phyloP scores from a whole-genome alignment of 2,888 invertebrate genomes.

The Junonia oenone region DNA sequence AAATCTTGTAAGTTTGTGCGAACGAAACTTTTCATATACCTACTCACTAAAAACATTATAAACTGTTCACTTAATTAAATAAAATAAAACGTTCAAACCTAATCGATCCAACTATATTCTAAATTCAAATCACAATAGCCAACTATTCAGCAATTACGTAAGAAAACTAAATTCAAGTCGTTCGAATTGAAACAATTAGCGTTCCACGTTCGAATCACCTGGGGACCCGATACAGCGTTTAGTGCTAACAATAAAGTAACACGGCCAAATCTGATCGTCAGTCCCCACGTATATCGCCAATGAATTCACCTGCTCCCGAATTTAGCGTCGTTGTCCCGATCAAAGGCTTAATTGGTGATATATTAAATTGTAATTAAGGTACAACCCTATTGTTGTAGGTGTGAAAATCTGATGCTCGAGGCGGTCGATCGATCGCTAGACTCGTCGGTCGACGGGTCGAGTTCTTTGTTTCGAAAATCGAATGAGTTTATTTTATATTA shows the following conservation, averaged over 20 bases:
- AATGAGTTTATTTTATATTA: neutral
- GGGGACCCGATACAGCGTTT: slow-evolving; percentile 39
- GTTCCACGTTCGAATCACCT: slow-evolving; percentile 42
- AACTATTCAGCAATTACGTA: slow-evolving; percentile 19
- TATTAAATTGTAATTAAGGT: slow-evolving; percentile 77
- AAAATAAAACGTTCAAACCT: neutral
- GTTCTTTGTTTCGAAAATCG: slow-evolving; percentile 2
- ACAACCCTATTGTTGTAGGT: slow-evolving; percentile 57
- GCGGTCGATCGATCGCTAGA: slow-evolving; percentile 42
- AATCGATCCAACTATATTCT: slow-evolving; percentile 7
- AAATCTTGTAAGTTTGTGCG: neutral
- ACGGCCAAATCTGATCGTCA: slow-evolving; percentile 33
- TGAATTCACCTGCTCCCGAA: slow-evolving; percentile 39
- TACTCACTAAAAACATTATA: too few species aligned
- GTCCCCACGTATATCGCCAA: slow-evolving; percentile 21
- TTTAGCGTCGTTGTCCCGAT: slow-evolving; percentile 54
- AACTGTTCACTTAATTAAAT: too few species aligned
- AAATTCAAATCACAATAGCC: slow-evolving; percentile 7
- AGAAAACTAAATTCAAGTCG: slow-evolving; percentile 27
- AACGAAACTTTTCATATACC: neutral
- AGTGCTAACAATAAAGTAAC: slow-evolving; percentile 37
- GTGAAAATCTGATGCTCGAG: slow-evolving; percentile 49
- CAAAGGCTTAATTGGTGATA: slow-evolving; percentile 73
- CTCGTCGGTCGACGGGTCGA: slow-evolving; percentile 33
- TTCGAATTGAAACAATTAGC: slow-evolving; percentile 41